Evolutionary conservation across 2,113 vertebrate genomes (phyloP).

Genomic region (Micronisus gabar): DNA sequence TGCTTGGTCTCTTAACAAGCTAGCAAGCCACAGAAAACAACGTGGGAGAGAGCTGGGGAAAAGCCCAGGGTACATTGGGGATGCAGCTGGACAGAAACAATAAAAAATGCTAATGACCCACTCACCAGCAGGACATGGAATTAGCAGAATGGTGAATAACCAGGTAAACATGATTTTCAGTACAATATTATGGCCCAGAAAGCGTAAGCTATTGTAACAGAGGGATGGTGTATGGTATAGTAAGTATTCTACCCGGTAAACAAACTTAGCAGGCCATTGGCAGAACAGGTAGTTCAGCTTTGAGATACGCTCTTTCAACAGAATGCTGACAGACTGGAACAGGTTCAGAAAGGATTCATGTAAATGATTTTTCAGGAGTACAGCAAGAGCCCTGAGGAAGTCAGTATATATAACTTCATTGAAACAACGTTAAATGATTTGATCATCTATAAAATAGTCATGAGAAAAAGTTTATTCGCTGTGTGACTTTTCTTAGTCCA

Average conservation of each 20-base stretch:
- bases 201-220: neutral
- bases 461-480: neutral
- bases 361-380: neutral
- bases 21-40: neutral
- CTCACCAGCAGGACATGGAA: neutral
- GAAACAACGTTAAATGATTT: neutral
- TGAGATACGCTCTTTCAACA: neutral
- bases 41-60: neutral
- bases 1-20: neutral
- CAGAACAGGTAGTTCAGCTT: neutral
- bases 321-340: neutral
- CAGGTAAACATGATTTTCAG: neutral
- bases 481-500: neutral
- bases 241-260: neutral
- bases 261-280: neutral
- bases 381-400: neutral
- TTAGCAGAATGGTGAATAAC: neutral
- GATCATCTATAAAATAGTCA: neutral
- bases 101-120: neutral
- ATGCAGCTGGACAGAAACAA: neutral
- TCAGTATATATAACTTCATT: neutral
- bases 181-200: neutral
- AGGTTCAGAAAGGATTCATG: neutral
- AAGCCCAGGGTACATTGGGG: neutral
- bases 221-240: neutral